A percentile compares a stretch with the other conserved stretches of the same genome.
phyloP scores from a whole-genome alignment of 2,797 vertebrate genomes.

The Pempheris klunzingeri region DNA sequence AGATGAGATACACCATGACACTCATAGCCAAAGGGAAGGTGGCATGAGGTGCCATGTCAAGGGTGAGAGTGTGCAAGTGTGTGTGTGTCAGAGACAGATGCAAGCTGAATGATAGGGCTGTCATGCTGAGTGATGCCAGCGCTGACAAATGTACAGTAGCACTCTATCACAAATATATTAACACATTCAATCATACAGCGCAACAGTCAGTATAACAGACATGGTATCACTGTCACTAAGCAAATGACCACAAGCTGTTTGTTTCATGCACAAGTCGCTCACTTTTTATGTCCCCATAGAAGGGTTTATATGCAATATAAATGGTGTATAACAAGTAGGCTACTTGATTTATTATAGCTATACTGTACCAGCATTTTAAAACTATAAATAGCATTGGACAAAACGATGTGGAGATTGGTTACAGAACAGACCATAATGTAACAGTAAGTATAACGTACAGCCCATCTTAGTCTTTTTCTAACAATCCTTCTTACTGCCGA shows the following conservation, averaged over 20 bases:
- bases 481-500: conserved; percentile 2
- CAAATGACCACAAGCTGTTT: not conserved
- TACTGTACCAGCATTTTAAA: not conserved
- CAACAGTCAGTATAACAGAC: not conserved
- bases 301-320: not conserved
- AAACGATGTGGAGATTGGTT: not conserved
- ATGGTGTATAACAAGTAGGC: not conserved
- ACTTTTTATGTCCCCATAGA: not conserved
- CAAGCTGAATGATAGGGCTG: conserved; percentile 30
- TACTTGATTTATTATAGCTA: not conserved
- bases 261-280: not conserved
- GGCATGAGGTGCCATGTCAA: not conserved
- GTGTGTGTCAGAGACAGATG: conserved; percentile 14
- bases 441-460: not conserved
- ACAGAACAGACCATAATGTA: not conserved
- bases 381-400: not conserved
- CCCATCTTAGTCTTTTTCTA: not conserved
- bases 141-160: not conserved
- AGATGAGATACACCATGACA: not conserved
- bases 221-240: not conserved
- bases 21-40: conserved; percentile 18
- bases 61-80: conserved; percentile 19
- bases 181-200: not conserved
- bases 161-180: not conserved
- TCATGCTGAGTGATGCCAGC: conserved; percentile 10